Conservation (phyloP, 1,140 invertebrate genomes). For the Apis florea region DNA sequence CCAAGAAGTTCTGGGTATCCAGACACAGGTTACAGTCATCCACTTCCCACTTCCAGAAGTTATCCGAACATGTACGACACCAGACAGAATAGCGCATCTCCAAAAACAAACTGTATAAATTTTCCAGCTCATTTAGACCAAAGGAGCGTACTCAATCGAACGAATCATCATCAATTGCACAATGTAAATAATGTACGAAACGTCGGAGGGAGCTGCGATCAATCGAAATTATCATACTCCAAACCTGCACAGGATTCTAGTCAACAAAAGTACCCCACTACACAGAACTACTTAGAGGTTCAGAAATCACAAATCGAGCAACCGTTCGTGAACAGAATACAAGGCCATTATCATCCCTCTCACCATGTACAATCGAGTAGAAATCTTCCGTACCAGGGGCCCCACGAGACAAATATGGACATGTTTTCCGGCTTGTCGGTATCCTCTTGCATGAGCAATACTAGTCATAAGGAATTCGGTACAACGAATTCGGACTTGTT, state of each 20-base stretch:
- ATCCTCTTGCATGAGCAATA: slow-evolving; percentile 57
- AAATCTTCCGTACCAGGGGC: slow-evolving; percentile 51
- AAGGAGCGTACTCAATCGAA: slow-evolving; percentile 55
- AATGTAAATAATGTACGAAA: slow-evolving; percentile 51
- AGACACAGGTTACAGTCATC: slow-evolving; percentile 54
- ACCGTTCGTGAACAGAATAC: slow-evolving; percentile 48
- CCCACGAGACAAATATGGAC: slow-evolving; percentile 54
- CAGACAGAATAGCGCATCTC: slow-evolving; percentile 68
- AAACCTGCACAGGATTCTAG: slow-evolving; percentile 57
- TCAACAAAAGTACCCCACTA: slow-evolving; percentile 58
- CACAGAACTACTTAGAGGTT: slow-evolving; percentile 59
- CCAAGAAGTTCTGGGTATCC: slow-evolving; percentile 70
- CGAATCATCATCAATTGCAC: slow-evolving; percentile 59
- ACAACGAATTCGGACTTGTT: slow-evolving; percentile 57
- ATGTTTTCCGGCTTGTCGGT: slow-evolving; percentile 37
- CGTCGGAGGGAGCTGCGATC: slow-evolving; percentile 51
- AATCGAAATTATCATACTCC: slow-evolving; percentile 54
- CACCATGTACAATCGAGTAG: slow-evolving; percentile 48
- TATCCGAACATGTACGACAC: slow-evolving; percentile 68
- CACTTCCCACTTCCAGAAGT: slow-evolving; percentile 57
- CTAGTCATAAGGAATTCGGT: slow-evolving; percentile 54
- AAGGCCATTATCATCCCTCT: slow-evolving; percentile 54
- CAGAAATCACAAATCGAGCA: slow-evolving; percentile 62
- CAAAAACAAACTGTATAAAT: slow-evolving; percentile 64
- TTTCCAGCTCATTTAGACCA: slow-evolving; percentile 64